Evolutionary conservation across 2,888 invertebrate species (phyloP), one percentile per base, ranked within the genome.

Genomic region (Drosophila mulleri): DNA sequence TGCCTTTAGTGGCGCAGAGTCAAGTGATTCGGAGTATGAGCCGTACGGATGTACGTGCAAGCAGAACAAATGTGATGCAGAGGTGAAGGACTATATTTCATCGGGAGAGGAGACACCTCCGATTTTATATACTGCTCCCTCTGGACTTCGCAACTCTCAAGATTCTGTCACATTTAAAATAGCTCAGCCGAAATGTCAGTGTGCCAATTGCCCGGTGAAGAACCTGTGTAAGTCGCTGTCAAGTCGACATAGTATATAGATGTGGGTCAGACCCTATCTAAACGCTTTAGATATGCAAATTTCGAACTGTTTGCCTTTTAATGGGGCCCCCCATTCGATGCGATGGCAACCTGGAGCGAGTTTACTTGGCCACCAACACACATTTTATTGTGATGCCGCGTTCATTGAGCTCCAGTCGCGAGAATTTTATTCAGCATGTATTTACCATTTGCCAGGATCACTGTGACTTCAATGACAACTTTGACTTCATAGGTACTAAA

Each of bases 181-280:
- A 42, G 52, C 39, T 6, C 58, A 58, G 8, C 84, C 91, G 6
- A 80, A 78, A 48, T 92, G 92, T 63, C 68, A 77, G 35, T 92
- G 93, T 47, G 61, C 82, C 44, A 92, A 92, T 78, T 92, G 92
- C 61, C 92, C 92, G 11, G 54, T 91, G 45, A 88, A 74, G 66
- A 91, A 91, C 82, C 54, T 86, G 59, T 92, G 92, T 92, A 89
- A 92, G 92, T 92, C 12, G 64, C 57, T 16, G 9, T 20, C 35
- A 16, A 11, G 3, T 35, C 37, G 9, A 4, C 50, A 32, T 35
- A n/a, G n/a, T n/a, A 50, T 44, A 20, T 35, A 37, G 8, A 20
- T 54, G 62, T 71, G 58, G 47, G 68, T 42, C 44, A 35, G 18
- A 68, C 81, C 83, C 70, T 86, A 83, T 88, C 89, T 35, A 83